Conservation (phyloP, 2,888 invertebrate genomes). For the Cremastobaeus sp. region DNA sequence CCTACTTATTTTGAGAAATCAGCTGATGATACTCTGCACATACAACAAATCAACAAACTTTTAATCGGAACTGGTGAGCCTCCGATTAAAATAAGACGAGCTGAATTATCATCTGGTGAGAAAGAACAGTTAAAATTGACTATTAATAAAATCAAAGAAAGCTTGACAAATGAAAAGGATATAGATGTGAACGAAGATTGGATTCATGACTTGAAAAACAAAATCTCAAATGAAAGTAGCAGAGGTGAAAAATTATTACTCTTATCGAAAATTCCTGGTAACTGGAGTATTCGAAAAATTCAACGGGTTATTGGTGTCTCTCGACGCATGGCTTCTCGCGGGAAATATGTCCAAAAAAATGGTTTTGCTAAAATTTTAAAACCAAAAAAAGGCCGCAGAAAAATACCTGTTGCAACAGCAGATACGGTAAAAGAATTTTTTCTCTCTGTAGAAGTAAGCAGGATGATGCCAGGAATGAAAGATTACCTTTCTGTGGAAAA, state of each 20-base stretch:
- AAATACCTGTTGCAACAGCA: conserved; percentile 6
- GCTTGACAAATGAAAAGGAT: not conserved
- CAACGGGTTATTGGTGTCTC: conserved; percentile 14
- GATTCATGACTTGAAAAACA: conserved; percentile 8
- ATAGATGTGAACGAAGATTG: not conserved
- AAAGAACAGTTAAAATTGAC: not conserved
- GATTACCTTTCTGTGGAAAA: conserved; percentile 16
- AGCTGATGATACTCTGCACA: not conserved
- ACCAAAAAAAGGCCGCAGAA: conserved; percentile 25
- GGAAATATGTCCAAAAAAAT: conserved; percentile 6
- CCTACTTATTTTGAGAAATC: not conserved
- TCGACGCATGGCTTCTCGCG: conserved; percentile 13
- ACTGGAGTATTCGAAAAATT: conserved; percentile 10
- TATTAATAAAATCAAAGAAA: conserved; percentile 9
- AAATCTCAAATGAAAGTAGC: not conserved
- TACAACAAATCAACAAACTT: conserved; percentile 3
- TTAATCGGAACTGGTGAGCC: conserved; percentile 12
- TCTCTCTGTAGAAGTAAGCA: conserved; percentile 15
- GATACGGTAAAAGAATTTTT: conserved; percentile 17
- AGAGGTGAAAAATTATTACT: conserved; percentile 5
- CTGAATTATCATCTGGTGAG: conserved; percentile 7
- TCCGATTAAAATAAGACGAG: conserved; percentile 14
- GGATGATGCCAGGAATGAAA: conserved; percentile 28
- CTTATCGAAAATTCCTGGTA: not conserved
- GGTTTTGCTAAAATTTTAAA: not conserved